These are phyloP conservation scores for Carterocephalus palaemon DNA, from an alignment of 2,888 invertebrate genomes.

Conservation along the genomic window DNA sequence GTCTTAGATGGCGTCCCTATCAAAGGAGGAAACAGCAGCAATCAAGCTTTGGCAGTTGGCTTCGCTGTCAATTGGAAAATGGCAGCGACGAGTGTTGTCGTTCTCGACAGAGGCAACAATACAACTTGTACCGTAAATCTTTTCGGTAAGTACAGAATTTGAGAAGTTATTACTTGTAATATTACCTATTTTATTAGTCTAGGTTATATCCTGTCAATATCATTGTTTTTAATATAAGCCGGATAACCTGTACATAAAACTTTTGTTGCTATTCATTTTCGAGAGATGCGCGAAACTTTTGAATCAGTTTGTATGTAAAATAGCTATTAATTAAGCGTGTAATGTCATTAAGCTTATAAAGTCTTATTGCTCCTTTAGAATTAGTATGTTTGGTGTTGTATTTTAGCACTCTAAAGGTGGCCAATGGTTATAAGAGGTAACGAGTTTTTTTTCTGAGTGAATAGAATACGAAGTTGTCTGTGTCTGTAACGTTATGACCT, in stretches of 20 bases:
- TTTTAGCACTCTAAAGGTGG: conserved; percentile 10
- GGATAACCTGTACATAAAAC: conserved; percentile 57
- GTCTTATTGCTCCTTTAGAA: conserved; percentile 4
- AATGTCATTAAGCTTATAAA: neutral
- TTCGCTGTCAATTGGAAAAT: conserved; percentile 80
- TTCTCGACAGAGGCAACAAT: conserved; percentile 96
- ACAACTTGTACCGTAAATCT: conserved; percentile 97
- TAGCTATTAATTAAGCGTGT: conserved; percentile 4
- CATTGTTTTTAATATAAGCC: conserved; percentile 31
- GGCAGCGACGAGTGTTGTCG: conserved; percentile 96
- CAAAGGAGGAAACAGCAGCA: no score
- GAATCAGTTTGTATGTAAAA: conserved; percentile 42
- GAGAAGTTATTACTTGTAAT: conserved; percentile 5
- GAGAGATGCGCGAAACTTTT: conserved; percentile 68
- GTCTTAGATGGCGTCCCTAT: conserved; percentile 29
- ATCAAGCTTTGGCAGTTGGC: conserved; percentile 57
- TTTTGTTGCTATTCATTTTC: conserved; percentile 50
- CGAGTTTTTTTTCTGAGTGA: conserved; percentile 66
- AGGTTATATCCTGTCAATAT: neutral
- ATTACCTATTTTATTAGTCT: conserved; percentile 22
- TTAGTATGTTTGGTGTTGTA: conserved; percentile 4
- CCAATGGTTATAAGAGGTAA: conserved; percentile 42
- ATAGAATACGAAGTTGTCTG: conserved; percentile 69
- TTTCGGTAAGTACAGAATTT: conserved; percentile 85
- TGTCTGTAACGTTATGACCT: conserved; percentile 69